Base-by-base conservation (phyloP, 2,888 invertebrate species). In the Digitonthophagus gazella region DNA sequence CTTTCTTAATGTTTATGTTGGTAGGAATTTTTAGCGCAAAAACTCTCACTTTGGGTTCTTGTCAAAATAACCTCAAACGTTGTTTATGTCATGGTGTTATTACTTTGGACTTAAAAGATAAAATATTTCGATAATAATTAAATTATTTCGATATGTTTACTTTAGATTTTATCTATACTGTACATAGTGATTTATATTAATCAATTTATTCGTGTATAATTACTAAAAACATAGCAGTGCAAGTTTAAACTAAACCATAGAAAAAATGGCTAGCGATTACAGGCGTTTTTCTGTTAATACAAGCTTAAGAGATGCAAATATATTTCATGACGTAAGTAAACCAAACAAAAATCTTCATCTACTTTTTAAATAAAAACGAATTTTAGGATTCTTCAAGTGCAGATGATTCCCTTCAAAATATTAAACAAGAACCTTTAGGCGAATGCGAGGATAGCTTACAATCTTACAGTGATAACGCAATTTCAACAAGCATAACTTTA, bases 261-360 rank as follows among this genome's bases (percentile, higher is more conserved):
- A 6, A n/a, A 68, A 20, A 58, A 70, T 70, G 70, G 66, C 66
- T 15, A 67, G 65, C 3, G 64, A 71, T 11, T 67, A 71, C n/a
- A 69, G 69, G 44, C 72, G 76, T 18, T 19, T 76, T n/a, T 77
- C 78, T 3, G 75, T 80, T 76, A 80, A 80, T 69, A 78, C 80
- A 16, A 71, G 73, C 1, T 71, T 80, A 16, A 78, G 74, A 74
- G 73, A 79, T 70, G 80, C 80, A 0, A 74, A 75, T 67, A 80
- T 80, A 66, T 80, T 80, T 71, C 80, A 80, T 63, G 79, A 80
- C 63, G 80, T 79, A 74, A 71, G 74, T 69, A 58, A 44, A 11
- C 56, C 19, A n/a, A 8, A 14, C 1, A n/a, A 3, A 5, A 14
- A 16, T 28, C 19, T 14, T 61, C 11, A 20, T 11, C n/a, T 66